Percentiles rank a stretch among this genome's conserved stretches.
Conservation (phyloP, 2,113 vertebrate species). For the Crocuta crocuta region DNA sequence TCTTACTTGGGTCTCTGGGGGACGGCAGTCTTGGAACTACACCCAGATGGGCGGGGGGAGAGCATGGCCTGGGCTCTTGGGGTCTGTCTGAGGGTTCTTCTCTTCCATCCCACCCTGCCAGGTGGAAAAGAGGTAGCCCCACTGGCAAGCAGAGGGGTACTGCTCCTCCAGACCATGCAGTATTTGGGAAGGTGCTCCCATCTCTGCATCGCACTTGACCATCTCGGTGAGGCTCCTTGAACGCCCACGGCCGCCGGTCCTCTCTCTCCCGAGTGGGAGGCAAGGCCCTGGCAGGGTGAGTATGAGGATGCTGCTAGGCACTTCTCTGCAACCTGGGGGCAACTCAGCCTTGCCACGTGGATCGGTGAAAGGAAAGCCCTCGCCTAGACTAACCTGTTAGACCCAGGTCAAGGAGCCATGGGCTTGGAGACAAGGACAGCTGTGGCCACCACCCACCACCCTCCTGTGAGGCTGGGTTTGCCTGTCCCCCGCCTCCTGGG, state of each 20-base stretch:
- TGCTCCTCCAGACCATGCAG: not conserved
- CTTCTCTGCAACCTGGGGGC: not conserved
- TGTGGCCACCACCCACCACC: not conserved
- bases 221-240: not conserved
- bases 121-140: not conserved
- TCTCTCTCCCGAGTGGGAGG: not conserved
- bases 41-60: not conserved
- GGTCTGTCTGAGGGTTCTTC: not conserved
- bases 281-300: not conserved
- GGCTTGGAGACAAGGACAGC: not conserved
- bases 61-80: not conserved
- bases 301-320: not conserved
- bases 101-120: not conserved
- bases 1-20: not conserved
- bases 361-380: not conserved
- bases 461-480: not conserved
- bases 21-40: not conserved
- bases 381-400: not conserved
- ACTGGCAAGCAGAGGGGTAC: not conserved
- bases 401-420: not conserved
- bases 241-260: fast-evolving
- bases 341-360: not conserved
- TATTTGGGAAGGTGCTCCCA: no score
- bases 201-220: not conserved
- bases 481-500: not conserved